Conservation (phyloP, 2,113 vertebrate genomes). For the Phasianus colchicus region DNA sequence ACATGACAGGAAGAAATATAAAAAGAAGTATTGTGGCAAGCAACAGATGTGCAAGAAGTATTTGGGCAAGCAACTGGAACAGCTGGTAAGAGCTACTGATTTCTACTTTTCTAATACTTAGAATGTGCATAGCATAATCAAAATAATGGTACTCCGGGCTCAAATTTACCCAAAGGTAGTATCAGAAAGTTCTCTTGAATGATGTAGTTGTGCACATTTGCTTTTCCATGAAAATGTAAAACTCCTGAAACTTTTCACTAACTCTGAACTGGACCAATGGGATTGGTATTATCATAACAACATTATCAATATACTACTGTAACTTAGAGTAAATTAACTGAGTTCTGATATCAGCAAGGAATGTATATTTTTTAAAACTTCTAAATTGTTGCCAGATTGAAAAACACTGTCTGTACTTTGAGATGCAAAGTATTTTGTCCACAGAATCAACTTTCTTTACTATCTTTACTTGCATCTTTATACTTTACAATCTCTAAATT, state of each 20-base stretch:
- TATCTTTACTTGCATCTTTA: not conserved
- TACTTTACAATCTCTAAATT: not conserved
- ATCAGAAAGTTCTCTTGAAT: not conserved
- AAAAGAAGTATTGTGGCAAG: not conserved
- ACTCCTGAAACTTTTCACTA: not conserved
- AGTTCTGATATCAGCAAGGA: not conserved
- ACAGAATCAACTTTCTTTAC: not conserved
- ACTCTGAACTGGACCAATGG: not conserved
- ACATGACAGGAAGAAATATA: not conserved
- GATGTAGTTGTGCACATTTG: not conserved
- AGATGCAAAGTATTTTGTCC: not conserved
- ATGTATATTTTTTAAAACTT: not conserved
- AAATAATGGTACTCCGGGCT: not conserved
- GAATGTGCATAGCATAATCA: not conserved
- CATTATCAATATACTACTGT: not conserved
- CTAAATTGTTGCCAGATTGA: not conserved
- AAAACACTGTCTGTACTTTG: not conserved
- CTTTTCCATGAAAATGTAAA: not conserved
- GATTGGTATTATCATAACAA: not conserved
- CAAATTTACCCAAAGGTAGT: not conserved
- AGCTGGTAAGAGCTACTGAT: not conserved
- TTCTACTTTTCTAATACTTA: not conserved
- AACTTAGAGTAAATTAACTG: not conserved
- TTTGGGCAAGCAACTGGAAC: rapidly evolving
- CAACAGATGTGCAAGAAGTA: rapidly evolving